Conservation (phyloP, 2,888 invertebrate species). For the Patella ulyssiponensis region DNA sequence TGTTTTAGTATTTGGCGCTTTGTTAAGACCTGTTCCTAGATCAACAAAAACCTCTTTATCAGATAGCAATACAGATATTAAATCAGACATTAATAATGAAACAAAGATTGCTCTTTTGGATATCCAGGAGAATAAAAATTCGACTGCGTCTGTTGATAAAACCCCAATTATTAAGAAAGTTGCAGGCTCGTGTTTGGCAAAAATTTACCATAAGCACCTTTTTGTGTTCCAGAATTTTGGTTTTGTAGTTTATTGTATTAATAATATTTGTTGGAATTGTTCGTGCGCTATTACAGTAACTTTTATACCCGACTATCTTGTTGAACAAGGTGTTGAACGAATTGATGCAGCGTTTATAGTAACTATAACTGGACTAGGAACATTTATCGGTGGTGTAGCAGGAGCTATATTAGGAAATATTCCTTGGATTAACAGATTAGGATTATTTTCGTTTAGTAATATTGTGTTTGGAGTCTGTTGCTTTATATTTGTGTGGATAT, state of each 20-base stretch:
- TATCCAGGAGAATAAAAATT: not conserved
- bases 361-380: slow-evolving; percentile 48
- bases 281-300: slow-evolving; percentile 48
- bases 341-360: slow-evolving; percentile 47
- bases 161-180: slow-evolving; percentile 5
- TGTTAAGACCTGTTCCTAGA: slow-evolving; percentile 51
- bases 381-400: slow-evolving; percentile 53
- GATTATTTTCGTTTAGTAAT: slow-evolving; percentile 50
- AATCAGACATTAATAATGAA: not conserved
- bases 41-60: slow-evolving; percentile 14
- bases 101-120: slow-evolving; percentile 13
- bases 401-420: slow-evolving; percentile 60
- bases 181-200: not conserved
- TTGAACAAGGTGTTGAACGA: slow-evolving; percentile 42
- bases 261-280: slow-evolving; percentile 63
- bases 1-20: slow-evolving; percentile 51
- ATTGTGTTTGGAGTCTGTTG: slow-evolving; percentile 45
- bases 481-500: slow-evolving; percentile 37
- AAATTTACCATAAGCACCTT: slow-evolving; percentile 16
- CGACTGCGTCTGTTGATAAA: not conserved
- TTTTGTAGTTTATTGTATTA: slow-evolving; percentile 58
- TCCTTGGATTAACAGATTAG: slow-evolving; percentile 43
- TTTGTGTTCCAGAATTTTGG: slow-evolving; percentile 41
- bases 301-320: slow-evolving; percentile 55
- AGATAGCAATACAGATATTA: not conserved